Evolutionary conservation across 2,888 invertebrate genomes (phyloP).

Genomic region (Hecatera dysodea): DNA sequence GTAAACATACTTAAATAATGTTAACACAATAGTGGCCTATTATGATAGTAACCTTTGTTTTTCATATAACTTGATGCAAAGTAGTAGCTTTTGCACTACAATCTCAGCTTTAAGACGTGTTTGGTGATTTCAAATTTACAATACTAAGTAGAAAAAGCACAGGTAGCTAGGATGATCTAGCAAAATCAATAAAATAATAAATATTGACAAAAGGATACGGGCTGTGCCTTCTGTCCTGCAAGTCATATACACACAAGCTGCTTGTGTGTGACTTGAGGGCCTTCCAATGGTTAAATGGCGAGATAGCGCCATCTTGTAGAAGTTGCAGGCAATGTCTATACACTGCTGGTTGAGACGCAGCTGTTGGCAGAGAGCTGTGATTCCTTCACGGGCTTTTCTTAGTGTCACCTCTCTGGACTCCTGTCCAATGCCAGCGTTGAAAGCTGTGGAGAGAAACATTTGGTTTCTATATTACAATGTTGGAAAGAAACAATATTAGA

Average conservation of each 20-base stretch:
- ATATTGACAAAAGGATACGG: conserved; percentile 93
- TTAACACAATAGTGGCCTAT: too few relatives aligned
- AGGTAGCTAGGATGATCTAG: not conserved
- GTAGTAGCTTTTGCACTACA: too few relatives aligned
- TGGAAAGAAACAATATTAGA: too few relatives aligned
- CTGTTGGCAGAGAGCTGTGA: conserved; percentile 96
- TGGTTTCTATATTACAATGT: not conserved
- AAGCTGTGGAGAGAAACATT: conserved; percentile 88
- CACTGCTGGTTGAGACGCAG: conserved; percentile 97
- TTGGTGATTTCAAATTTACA: too few relatives aligned
- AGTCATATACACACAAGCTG: conserved; percentile 99
- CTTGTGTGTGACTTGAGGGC: conserved; percentile 97
- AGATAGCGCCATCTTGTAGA: conserved; percentile 97
- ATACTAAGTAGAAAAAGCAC: too few relatives aligned
- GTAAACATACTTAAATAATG: too few relatives aligned
- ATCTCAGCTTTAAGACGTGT: too few relatives aligned
- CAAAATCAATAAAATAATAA: not conserved
- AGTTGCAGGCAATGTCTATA: conserved; percentile 97
- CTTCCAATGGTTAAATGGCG: conserved; percentile 97
- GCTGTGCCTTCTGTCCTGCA: conserved; percentile 98
- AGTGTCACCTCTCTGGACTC: conserved; percentile 98
- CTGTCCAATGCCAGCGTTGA: conserved; percentile 95
- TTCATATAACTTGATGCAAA: too few relatives aligned
- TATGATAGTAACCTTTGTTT: too few relatives aligned
- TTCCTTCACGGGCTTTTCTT: conserved; percentile 96